Conservation (phyloP, 2,113 vertebrate species). For the Eptesicus fuscus region DNA sequence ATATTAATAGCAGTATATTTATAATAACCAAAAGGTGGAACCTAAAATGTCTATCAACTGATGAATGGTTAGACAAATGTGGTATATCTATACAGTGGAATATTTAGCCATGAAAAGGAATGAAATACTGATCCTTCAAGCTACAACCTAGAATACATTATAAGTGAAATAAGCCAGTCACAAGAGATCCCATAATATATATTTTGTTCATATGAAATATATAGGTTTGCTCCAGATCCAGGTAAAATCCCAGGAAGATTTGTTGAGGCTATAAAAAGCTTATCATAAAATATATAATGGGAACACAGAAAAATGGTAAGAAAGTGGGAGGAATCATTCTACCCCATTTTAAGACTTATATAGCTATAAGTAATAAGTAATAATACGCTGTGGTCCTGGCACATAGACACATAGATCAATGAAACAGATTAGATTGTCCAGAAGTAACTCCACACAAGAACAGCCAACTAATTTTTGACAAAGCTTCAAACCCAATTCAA, state of each 20-base stretch:
- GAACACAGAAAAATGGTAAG: background rate
- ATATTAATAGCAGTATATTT: too few relatives aligned
- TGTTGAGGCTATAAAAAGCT: background rate
- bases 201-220: background rate
- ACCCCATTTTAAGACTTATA: background rate
- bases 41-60: too few relatives aligned
- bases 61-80: too few relatives aligned
- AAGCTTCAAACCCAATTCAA: background rate
- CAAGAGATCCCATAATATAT: too few relatives aligned
- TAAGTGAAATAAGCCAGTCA: too few relatives aligned
- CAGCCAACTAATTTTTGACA: slow-evolving; percentile 12
- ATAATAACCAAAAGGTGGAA: too few relatives aligned
- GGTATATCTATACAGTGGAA: too few relatives aligned
- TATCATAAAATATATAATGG: background rate
- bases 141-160: too few relatives aligned
- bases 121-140: too few relatives aligned
- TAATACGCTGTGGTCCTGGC: background rate
- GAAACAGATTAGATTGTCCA: background rate
- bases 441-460: background rate
- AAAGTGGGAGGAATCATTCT: background rate
- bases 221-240: background rate
- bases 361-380: background rate
- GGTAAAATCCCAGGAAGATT: background rate
- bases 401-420: background rate
- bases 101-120: too few relatives aligned